phyloP scores from a whole-genome alignment of 2,888 invertebrate genomes.

The Pharmacophagus antenor region DNA sequence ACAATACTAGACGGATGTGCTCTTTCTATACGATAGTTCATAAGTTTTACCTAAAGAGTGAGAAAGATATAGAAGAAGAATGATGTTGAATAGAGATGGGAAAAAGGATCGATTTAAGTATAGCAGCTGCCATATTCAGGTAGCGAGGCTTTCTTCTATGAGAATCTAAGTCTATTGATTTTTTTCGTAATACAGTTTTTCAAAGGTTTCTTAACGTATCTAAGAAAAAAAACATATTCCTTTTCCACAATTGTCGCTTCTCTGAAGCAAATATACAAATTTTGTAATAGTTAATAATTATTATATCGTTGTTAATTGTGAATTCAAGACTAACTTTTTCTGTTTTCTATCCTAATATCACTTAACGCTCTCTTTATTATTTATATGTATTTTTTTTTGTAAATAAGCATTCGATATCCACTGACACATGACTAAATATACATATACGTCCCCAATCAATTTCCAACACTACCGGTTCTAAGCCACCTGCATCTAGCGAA shows the following conservation, averaged over 20 bases:
- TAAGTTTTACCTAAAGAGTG: slow-evolving; percentile 51
- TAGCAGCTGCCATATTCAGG: slow-evolving; percentile 70
- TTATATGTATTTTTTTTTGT: too few relatives aligned
- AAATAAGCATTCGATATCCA: too few relatives aligned
- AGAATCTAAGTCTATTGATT: slow-evolving; percentile 57
- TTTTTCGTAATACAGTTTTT: slow-evolving; percentile 44
- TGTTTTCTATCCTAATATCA: too few relatives aligned
- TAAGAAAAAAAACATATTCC: slow-evolving; percentile 17
- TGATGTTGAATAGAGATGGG: slow-evolving; percentile 45
- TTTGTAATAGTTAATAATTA: too few relatives aligned
- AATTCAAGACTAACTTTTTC: too few relatives aligned
- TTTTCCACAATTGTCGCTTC: slow-evolving; percentile 8
- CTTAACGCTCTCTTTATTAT: too few relatives aligned
- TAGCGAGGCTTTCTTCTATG: slow-evolving; percentile 52
- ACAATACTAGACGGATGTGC: slow-evolving; percentile 24
- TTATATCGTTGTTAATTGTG: too few relatives aligned
- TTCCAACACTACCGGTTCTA: too few relatives aligned
- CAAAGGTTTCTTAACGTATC: slow-evolving; percentile 31
- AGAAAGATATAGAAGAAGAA: slow-evolving; percentile 36
- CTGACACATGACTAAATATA: too few relatives aligned
- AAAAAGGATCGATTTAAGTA: slow-evolving; percentile 61
- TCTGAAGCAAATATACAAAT: background rate
- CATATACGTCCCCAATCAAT: too few relatives aligned
- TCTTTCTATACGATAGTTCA: slow-evolving; percentile 37
- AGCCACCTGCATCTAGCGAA: too few relatives aligned